phyloP scores from a whole-genome alignment of 2,888 invertebrate species.

The Chloroclystis v-ata region DNA sequence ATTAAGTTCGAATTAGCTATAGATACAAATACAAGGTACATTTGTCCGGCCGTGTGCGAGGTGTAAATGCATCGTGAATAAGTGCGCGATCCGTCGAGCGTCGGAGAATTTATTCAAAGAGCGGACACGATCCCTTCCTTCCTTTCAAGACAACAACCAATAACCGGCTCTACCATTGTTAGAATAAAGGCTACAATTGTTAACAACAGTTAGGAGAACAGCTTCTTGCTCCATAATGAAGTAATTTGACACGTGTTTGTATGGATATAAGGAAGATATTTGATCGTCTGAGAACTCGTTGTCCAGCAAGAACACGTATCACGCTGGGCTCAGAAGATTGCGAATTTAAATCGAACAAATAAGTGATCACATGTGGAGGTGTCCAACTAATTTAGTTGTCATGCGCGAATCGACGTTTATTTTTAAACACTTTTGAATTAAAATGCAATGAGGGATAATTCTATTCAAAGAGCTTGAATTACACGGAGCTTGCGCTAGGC shows the following conservation, averaged over 20 bases:
- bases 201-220: conserved; percentile 4
- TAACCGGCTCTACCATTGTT: conserved; percentile 18
- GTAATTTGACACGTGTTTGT: conserved; percentile 8
- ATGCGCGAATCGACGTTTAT: conserved; percentile 29
- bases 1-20: background rate
- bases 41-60: too few species aligned
- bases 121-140: conserved; percentile 41
- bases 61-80: conserved; percentile 50
- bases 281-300: background rate
- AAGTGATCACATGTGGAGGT: conserved; percentile 37
- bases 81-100: conserved; percentile 61
- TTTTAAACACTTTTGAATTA: conserved; percentile 32
- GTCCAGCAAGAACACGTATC: conserved; percentile 27
- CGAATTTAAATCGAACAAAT: conserved; percentile 45
- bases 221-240: background rate
- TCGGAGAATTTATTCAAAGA: conserved; percentile 64
- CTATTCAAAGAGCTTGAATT: conserved; percentile 13
- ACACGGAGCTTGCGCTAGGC: background rate
- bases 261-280: conserved; percentile 19
- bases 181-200: conserved; percentile 12
- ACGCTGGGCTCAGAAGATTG: conserved; percentile 47
- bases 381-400: conserved; percentile 51
- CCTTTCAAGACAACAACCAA: conserved; percentile 26
- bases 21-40: background rate
- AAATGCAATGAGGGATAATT: conserved; percentile 21